Evolutionary conservation across 2,888 invertebrate genomes (phyloP), one percentile per base, ranked within the genome.

Genomic region (Dicycla oo): DNA sequence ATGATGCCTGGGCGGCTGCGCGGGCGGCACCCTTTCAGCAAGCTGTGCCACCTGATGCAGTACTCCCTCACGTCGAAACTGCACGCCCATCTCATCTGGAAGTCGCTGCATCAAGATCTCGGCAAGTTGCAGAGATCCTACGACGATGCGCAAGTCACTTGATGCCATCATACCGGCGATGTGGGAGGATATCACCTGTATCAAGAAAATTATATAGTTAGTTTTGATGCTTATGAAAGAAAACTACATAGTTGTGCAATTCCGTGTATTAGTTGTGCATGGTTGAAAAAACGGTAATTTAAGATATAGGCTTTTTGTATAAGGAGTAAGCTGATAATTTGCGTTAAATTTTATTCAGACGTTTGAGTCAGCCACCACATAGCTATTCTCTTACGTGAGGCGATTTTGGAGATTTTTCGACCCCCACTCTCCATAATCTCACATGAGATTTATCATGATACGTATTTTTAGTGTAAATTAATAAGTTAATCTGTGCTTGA

Each of bases 141-240:
- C 99, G 57, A 99, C 99, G 90, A 99, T 99, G 89, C 99, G 97
- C 79, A 99, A 96, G 96, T 99, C 99, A 91, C 98, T 98, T 7
- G 99, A 99, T 1, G 99, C 99, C 97, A 99, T 97, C 99, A 99
- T 99, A 73, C 99, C 99, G 45, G 99, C 99, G 90, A 99, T 98
- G 94, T 99, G 99, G 87, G 99, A 99, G 77, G 99, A 98, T 71
- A 99, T 98, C 82, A 98, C 97, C 96, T 96, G 86, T 13, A 47
- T 3, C 20, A 62, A 49, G 30, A 30, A n/a, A 18, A 30, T 53
- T 0, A 18, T 54, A 4, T 54, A 10, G 30, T 53, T 53, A 26
- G 18, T 18, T 53, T 53, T 51, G 2, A 23, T 13, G 13, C 13
- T 23, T 15, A 51, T 23, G 1, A 51, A 51, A 23, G 51, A 51